Base-by-base conservation (phyloP, 2,113 vertebrate genomes). In the Epinephelus lanceolatus region DNA sequence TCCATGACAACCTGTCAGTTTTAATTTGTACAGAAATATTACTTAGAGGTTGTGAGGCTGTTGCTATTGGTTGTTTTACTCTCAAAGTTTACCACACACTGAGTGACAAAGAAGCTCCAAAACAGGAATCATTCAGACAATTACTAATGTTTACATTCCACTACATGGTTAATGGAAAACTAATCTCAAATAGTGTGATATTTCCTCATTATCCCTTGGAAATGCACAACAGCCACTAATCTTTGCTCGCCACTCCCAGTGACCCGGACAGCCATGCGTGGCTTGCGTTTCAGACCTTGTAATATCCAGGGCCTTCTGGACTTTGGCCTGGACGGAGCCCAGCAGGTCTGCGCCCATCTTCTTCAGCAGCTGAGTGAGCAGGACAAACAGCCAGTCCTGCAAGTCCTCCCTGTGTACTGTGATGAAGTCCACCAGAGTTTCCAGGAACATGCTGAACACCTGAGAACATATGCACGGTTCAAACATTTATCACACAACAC, bases 361-460 rank as follows among this genome's bases (percentile, higher is more conserved):
- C 95, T 99, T 99, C 53, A 99, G 95, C 81, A 99, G 94, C 93
- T 99, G 98, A 21, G 98, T 99, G 87, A 99, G 96, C 66, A 99
- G 96, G 70, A 99, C 97, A 87, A 99, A 99, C 19, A 99, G 97
- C 98, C 98, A 99, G 86, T 99, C 98, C 91, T 99, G 98, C 88
- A 99, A 94, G 86, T 99, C 98, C 72, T 99, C 98, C 85, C 97
- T 96, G 93, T 99, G 98, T 72, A 99, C 98, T 52, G 97, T 97
- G 93, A 99, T 92, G 80, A 99, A 99, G 95, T 99, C 98, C 88
- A 99, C 97, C 14, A 99, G 94, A 0, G 98, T 99, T 96, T 99
- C 98, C 94, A 99, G 92, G 93, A 99, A 99, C 98, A 99, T 99
- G 94, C 98, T 99, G 92, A 99, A 99, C 84, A 99, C 98, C 98